These are phyloP conservation scores for Coelopa frigida DNA, from an alignment of 1,140 invertebrate genomes.

Conservation along the genomic window DNA sequence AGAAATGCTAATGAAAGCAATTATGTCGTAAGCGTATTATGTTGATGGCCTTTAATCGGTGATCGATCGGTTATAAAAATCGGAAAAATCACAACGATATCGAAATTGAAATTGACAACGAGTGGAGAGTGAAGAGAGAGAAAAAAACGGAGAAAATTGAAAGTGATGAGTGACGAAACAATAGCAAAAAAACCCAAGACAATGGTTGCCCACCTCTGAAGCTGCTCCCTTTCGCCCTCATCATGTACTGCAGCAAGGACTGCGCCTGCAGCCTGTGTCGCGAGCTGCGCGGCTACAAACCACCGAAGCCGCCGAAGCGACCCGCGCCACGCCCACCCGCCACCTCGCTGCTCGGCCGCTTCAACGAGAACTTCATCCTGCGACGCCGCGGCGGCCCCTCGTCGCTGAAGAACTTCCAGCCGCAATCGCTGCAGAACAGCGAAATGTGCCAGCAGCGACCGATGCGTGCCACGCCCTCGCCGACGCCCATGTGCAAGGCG, in stretches of 20 bases:
- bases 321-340: constrained; percentile 16
- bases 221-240: too few relatives aligned
- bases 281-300: constrained; percentile 43
- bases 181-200: too few relatives aligned
- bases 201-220: too few relatives aligned
- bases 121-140: neutral
- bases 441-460: constrained; percentile 32
- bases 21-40: too few relatives aligned
- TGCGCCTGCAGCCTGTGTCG: constrained; percentile 48
- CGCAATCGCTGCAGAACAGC: constrained; percentile 37
- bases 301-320: constrained; percentile 11
- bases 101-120: too few relatives aligned
- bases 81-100: too few relatives aligned
- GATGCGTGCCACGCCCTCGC: constrained; percentile 19
- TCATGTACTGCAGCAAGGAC: constrained; percentile 48
- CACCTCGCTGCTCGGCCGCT: constrained; percentile 30
- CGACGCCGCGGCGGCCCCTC: constrained; percentile 26
- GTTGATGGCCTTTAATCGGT: too few relatives aligned
- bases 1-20: too few relatives aligned
- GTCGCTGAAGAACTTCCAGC: constrained; percentile 38
- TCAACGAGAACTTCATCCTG: constrained; percentile 47
- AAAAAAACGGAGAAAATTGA: too few relatives aligned
- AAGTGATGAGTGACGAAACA: too few relatives aligned
- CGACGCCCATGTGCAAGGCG: constrained; percentile 35
- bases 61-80: too few relatives aligned